Evolutionary conservation across 64 coral and sea anemone genomes (phyloP).

Genomic region (Actinia equina): DNA sequence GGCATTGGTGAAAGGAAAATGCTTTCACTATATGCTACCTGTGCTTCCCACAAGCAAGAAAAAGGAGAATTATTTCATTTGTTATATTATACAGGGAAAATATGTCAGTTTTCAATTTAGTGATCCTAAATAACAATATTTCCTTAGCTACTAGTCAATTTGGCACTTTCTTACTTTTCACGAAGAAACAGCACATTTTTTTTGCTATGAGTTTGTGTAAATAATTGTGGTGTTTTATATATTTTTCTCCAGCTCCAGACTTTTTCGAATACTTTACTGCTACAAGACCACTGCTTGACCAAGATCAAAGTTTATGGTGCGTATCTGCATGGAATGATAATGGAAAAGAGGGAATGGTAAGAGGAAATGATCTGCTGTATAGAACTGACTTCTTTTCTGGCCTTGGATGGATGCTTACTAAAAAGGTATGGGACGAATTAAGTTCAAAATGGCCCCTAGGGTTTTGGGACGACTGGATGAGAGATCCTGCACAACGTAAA

Average conservation of each 20-base stretch:
- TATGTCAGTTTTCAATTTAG: too few species aligned
- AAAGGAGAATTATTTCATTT: too few species aligned
- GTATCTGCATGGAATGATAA: conserved; percentile 99
- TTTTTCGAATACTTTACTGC: conserved; percentile 95
- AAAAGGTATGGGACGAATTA: conserved; percentile 78
- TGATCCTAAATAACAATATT: too few species aligned
- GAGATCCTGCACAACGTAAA: conserved; percentile 78
- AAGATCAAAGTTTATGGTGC: conserved; percentile 88
- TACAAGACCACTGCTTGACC: conserved; percentile 64
- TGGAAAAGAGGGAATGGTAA: conserved; percentile 90
- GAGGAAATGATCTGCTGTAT: conserved; percentile 73
- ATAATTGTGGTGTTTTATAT: not conserved
- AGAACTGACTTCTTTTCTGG: conserved; percentile 98
- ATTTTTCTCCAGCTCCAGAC: conserved; percentile 71
- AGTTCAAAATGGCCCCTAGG: conserved; percentile 83
- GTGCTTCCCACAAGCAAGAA: too few species aligned
- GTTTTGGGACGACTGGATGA: conserved; percentile 99
- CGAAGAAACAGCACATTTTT: too few species aligned
- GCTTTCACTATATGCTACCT: too few species aligned
- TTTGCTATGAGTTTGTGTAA: not conserved
- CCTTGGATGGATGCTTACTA: conserved; percentile 94
- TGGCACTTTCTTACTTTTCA: too few species aligned
- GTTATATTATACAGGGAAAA: too few species aligned
- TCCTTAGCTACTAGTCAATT: too few species aligned
- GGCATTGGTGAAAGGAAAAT: too few species aligned